Evolutionary conservation across 1,140 invertebrate genomes (phyloP).

Genomic region (Meloidogyne chitwoodi): DNA sequence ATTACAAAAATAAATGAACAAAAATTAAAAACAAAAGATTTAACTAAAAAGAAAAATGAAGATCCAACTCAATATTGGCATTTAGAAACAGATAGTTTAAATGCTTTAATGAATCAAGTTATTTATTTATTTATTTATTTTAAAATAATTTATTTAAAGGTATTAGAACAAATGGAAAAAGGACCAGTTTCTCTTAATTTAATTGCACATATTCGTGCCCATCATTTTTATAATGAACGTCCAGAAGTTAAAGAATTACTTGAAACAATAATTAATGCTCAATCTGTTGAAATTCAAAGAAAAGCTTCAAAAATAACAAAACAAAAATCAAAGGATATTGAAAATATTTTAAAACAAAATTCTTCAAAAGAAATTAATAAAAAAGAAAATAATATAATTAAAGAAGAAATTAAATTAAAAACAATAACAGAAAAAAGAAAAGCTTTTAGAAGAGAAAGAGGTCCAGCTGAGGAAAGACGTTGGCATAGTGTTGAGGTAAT

Average conservation of each 20-base stretch:
- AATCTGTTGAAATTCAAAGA: slow-evolving; percentile 54
- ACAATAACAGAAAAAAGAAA: neutral
- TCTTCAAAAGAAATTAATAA: slow-evolving; percentile 2
- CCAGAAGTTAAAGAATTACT: slow-evolving; percentile 59
- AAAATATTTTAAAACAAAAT: slow-evolving; percentile 4
- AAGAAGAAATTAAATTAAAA: neutral
- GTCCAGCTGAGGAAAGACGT: slow-evolving; percentile 35
- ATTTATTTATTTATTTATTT: neutral
- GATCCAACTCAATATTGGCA: slow-evolving; percentile 32
- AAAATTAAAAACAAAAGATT: neutral
- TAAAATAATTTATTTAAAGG: slow-evolving; percentile 17
- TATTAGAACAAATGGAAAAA: slow-evolving; percentile 59
- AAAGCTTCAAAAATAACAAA: slow-evolving; percentile 56
- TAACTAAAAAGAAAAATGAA: neutral
- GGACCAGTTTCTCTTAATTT: slow-evolving; percentile 56
- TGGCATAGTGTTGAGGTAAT: slow-evolving; percentile 53
- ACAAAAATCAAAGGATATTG: slow-evolving; percentile 34
- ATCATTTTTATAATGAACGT: slow-evolving; percentile 53
- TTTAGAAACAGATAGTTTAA: slow-evolving; percentile 54
- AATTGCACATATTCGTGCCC: slow-evolving; percentile 52
- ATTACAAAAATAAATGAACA: neutral
- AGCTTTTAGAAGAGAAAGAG: neutral
- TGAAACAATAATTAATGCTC: slow-evolving; percentile 56
- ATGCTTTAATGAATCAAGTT: slow-evolving; percentile 57
- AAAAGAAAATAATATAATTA: neutral